A percentile compares a stretch with the other conserved stretches of the same genome.
phyloP scores from a whole-genome alignment of 2,888 invertebrate genomes.

The Geophilus truncorum region DNA sequence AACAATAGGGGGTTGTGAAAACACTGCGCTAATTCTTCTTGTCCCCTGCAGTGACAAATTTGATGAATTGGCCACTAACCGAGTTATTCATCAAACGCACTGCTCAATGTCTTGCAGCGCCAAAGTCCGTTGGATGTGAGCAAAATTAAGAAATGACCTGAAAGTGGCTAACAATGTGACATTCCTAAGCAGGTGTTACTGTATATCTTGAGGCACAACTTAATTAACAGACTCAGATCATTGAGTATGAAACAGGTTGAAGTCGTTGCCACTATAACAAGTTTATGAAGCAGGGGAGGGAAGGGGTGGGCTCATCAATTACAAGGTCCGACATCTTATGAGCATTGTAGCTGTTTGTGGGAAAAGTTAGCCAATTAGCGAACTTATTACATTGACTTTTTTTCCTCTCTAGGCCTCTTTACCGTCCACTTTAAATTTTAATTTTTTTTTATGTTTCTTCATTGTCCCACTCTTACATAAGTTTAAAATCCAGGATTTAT shows the following conservation, averaged over 20 bases:
- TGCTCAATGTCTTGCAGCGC: too few species aligned
- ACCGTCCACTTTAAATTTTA: too few species aligned
- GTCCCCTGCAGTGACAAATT: too few species aligned
- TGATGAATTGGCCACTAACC: too few species aligned
- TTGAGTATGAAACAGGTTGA: constrained; percentile 4
- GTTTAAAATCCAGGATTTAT: too few species aligned
- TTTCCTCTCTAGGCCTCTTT: too few species aligned
- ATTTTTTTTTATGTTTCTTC: too few species aligned
- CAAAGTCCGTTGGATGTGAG: too few species aligned
- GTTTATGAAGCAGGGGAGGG: background rate
- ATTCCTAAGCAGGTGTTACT: background rate
- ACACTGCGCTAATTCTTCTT: too few species aligned
- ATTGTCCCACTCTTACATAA: too few species aligned
- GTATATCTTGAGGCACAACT: background rate
- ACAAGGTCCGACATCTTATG: background rate
- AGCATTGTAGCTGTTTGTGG: background rate
- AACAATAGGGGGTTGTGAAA: too few species aligned
- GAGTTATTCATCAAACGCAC: too few species aligned
- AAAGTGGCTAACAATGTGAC: background rate
- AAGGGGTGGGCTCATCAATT: background rate
- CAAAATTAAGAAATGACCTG: background rate
- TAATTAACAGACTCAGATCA: background rate
- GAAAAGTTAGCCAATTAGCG: background rate
- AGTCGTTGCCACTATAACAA: constrained; percentile 6
- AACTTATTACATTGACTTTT: background rate